These are phyloP conservation scores for Cotesia congregata DNA, from an alignment of 2,888 invertebrate species.

Conservation along the genomic window DNA sequence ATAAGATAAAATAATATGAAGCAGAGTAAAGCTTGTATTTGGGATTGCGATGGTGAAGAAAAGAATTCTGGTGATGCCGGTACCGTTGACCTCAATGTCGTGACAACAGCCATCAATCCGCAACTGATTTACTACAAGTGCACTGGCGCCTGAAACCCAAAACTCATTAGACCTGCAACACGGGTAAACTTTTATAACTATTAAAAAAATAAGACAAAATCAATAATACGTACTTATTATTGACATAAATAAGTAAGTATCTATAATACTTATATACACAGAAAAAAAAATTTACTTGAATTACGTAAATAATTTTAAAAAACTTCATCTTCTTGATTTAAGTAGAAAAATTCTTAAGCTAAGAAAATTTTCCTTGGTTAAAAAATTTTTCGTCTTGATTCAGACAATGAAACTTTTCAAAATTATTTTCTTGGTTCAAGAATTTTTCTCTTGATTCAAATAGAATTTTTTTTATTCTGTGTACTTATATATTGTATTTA, in stretches of 20 bases:
- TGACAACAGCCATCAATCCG: slow-evolving; percentile 30
- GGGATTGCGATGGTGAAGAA: slow-evolving; percentile 12
- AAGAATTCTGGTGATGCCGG: slow-evolving; percentile 9
- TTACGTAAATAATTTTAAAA: too few species aligned
- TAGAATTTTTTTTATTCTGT: too few species aligned
- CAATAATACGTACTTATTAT: neutral
- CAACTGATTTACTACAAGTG: slow-evolving; percentile 11
- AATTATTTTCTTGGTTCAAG: too few species aligned
- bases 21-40: neutral
- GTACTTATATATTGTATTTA: too few species aligned
- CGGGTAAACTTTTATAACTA: neutral
- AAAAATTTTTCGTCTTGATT: too few species aligned
- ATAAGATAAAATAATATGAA: neutral
- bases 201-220: neutral
- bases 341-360: too few species aligned
- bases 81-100: slow-evolving; percentile 39
- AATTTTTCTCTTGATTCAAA: too few species aligned
- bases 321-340: too few species aligned
- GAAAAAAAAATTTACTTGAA: too few species aligned
- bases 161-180: slow-evolving; percentile 5
- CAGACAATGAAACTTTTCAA: too few species aligned
- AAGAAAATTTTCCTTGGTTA: too few species aligned
- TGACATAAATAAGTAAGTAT: neutral
- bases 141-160: neutral
- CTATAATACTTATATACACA: too few species aligned